phyloP scores from a whole-genome alignment of 2,113 vertebrate genomes.

The Petaurus breviceps region DNA sequence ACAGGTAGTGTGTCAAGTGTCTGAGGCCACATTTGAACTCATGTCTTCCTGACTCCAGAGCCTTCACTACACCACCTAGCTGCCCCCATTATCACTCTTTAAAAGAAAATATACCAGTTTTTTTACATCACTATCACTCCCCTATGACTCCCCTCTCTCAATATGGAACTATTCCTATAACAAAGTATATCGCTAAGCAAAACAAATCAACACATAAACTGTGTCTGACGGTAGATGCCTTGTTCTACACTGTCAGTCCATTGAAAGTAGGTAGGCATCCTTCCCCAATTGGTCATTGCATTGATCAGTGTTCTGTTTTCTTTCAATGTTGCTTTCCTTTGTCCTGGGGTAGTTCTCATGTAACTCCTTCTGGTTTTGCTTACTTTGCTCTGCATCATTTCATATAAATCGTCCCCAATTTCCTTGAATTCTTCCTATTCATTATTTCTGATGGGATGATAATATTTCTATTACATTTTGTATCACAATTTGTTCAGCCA shows the following conservation, averaged over 20 bases:
- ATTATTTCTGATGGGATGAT: neutral
- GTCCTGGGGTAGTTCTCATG: neutral
- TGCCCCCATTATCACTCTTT: neutral
- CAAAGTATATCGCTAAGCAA: neutral
- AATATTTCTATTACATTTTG: neutral
- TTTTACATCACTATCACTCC: neutral
- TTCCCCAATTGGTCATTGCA: neutral
- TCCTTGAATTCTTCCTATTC: neutral
- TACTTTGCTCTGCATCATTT: neutral
- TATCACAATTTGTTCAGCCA: neutral
- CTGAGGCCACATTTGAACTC: too few relatives aligned
- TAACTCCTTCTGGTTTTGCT: neutral
- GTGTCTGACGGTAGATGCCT: neutral
- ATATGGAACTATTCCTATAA: neutral
- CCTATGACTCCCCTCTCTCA: neutral
- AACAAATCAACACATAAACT: neutral
- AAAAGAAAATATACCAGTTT: neutral
- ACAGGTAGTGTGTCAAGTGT: too few relatives aligned
- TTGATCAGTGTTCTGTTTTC: neutral
- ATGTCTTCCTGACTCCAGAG: too few relatives aligned
- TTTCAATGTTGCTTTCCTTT: neutral
- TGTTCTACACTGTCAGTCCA: neutral
- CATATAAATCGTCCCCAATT: neutral
- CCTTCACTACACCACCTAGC: too few relatives aligned
- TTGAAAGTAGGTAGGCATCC: neutral